These are phyloP conservation scores for Trinorchestia longiramus DNA, from an alignment of 1,140 invertebrate species.

Conservation along the genomic window DNA sequence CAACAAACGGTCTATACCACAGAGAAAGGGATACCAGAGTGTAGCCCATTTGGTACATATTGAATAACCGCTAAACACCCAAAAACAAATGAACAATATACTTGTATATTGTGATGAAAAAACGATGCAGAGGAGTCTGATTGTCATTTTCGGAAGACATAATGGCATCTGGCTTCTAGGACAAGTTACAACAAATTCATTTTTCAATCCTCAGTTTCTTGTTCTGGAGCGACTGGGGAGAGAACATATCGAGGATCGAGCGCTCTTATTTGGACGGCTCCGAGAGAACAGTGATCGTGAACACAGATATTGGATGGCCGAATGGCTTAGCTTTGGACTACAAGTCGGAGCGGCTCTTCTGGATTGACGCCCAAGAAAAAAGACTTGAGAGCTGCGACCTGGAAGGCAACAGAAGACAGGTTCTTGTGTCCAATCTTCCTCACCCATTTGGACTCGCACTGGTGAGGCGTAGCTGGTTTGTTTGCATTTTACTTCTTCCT, in stretches of 20 bases:
- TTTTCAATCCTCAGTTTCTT: constrained; percentile 76
- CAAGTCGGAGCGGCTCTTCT: constrained; percentile 88
- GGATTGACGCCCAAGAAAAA: constrained; percentile 94
- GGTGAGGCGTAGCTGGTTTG: constrained; percentile 67
- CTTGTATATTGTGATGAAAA: too few species aligned
- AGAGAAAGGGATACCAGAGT: too few species aligned
- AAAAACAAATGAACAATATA: too few species aligned
- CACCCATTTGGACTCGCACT: constrained; percentile 87
- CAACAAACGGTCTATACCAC: too few species aligned
- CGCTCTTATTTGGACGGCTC: constrained; percentile 89
- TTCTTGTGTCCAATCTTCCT: constrained; percentile 80
- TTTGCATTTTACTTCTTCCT: not conserved
- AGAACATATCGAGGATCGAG: constrained; percentile 86
- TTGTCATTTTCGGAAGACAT: too few species aligned
- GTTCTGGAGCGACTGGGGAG: constrained; percentile 97
- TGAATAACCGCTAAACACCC: too few species aligned
- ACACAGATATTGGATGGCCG: constrained; percentile 89
- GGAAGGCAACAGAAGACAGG: constrained; percentile 79
- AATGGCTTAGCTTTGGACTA: constrained; percentile 95
- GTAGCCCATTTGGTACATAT: too few species aligned
- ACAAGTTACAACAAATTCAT: not conserved
- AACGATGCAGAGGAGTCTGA: too few species aligned
- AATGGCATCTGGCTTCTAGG: too few species aligned
- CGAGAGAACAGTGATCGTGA: constrained; percentile 80
- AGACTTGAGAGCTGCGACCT: constrained; percentile 93